phyloP scores from a whole-genome alignment of 37 sponge, comb jelly and placozoan species.

The Crambe crambe region DNA sequence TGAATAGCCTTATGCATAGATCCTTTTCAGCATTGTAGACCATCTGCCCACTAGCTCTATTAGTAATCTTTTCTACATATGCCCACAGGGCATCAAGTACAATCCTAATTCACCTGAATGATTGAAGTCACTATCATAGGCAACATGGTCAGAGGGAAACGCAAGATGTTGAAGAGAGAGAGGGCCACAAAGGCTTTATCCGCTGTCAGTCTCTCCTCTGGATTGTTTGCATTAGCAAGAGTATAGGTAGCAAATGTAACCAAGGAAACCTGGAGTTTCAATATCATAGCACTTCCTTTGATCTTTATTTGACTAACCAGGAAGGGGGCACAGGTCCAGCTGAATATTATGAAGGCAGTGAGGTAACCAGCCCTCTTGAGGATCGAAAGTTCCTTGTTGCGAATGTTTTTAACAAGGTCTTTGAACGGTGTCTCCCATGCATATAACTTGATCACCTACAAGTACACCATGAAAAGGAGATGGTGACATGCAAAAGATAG shows the following conservation, averaged over 20 bases:
- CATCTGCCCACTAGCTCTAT: no score
- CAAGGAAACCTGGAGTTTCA: conserved; percentile 86
- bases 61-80: no score
- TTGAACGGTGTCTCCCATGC: conserved; percentile 93
- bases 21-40: no score
- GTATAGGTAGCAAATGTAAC: conserved; percentile 91
- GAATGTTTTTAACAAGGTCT: conserved; percentile 61
- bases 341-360: conserved; percentile 70
- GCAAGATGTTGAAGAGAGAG: conserved; percentile 94
- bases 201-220: conserved; percentile 62
- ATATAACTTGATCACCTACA: conserved; percentile 95
- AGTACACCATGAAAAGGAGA: background rate
- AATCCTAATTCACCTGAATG: conserved; percentile 54
- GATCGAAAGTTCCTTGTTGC: conserved; percentile 72
- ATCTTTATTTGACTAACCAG: conserved; percentile 46
- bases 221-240: conserved; percentile 34
- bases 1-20: no score
- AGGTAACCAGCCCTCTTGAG: conserved; percentile 70
- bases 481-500: background rate
- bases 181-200: conserved; percentile 92
- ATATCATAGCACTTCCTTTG: background rate
- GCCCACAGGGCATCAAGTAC: no score
- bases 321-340: conserved; percentile 92
- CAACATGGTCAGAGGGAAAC: conserved; percentile 94
- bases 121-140: conserved; percentile 82